phyloP scores from a whole-genome alignment of 2,888 invertebrate species.

The Bombylius discolor region DNA sequence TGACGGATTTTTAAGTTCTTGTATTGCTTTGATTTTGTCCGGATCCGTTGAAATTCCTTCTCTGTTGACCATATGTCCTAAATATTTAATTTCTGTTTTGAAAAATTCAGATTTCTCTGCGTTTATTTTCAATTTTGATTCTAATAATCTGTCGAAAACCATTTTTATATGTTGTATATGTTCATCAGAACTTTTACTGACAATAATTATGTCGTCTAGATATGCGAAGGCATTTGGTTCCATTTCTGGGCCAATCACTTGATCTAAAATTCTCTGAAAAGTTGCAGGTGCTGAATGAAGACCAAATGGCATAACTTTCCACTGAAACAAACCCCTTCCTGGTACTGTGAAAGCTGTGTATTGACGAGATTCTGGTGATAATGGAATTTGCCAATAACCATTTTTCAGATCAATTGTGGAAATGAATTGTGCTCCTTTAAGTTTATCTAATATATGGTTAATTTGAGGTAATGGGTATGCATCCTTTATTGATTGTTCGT shows the following conservation, averaged over 20 bases:
- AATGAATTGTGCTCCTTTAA: neutral
- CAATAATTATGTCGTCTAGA: constrained; percentile 3
- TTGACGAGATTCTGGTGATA: neutral
- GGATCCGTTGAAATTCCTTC: neutral
- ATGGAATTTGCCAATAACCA: neutral
- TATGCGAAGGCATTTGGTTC: constrained; percentile 5
- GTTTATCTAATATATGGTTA: neutral
- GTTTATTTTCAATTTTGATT: neutral
- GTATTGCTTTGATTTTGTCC: constrained; percentile 1
- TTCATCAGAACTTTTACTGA: neutral
- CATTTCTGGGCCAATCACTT: neutral
- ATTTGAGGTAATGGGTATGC: constrained; percentile 1
- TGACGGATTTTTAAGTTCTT: neutral
- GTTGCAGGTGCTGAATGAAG: constrained; percentile 1
- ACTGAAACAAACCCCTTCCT: neutral
- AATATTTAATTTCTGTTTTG: neutral
- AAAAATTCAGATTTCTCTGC: neutral
- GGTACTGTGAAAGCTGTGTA: constrained; percentile 2
- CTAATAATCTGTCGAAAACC: neutral
- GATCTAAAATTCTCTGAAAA: constrained; percentile 2
- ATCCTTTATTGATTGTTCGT: neutral
- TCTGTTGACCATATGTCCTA: constrained; percentile 2
- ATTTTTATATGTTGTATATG: constrained; percentile 1
- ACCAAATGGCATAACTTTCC: neutral
- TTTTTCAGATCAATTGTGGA: neutral